Evolutionary conservation across 2,113 vertebrate genomes (phyloP), one percentile per base, ranked within the genome.

Genomic region (Pedetes capensis): DNA sequence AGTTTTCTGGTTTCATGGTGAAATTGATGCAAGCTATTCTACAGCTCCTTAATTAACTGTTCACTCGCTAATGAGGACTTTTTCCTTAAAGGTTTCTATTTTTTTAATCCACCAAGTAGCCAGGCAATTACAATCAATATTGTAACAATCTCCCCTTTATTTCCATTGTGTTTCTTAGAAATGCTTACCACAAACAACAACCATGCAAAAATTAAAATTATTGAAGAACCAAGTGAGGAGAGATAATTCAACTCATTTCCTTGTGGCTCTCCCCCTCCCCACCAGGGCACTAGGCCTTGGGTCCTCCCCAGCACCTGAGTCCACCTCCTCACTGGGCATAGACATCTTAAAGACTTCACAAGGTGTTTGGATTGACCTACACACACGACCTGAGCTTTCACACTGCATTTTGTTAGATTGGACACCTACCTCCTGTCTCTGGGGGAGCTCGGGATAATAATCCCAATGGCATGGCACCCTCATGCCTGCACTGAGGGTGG

Each of bases 111-210:
- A 72, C 68, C n/a, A 64, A 76, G 93, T 98, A 69, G 6, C 88
- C 91, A 80, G 32, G 87, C 98, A 95, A 96, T 92, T 44, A 95
- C 18, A 97, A 97, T 96, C 88, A 71, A 96, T 97, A 96, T 44
- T 76, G 96, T 96, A 96, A 96, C 83, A 96, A 94, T 96, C 97
- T 94, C 82, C 76, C 82, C 81, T 89, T 81, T 91, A 96, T 97
- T 97, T 93, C 84, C 92, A 88, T 61, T 88, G 64, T 59, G 91
- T 89, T 82, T 93, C 80, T 95, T 87, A 27, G 95, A 96, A 94
- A 86, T 96, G 61, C 61, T 94, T 86, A 86, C 59, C 49, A 32
- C 37, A 87, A 92, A 2, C 14, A 95, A 75, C 13, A 74, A 92
- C 94, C 44, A n/a, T 9, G n/a, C 95, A 75, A 95, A 96, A 97